phyloP scores from a whole-genome alignment of 2,797 vertebrate genomes.

The Thripadectes ignobilis region DNA sequence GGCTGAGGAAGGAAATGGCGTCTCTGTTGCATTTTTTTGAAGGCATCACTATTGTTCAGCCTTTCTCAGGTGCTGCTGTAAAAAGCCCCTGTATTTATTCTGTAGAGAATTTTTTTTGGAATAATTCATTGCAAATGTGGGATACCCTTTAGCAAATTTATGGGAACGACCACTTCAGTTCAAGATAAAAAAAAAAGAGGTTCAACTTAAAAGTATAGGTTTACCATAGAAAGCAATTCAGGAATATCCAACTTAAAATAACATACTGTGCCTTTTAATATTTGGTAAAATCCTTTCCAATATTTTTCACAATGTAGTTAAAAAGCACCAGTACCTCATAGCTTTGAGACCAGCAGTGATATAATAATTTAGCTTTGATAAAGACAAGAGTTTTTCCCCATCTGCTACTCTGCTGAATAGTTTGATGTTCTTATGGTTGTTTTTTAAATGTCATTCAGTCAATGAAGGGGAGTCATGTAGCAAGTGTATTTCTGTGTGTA shows the following conservation, averaged over 20 bases:
- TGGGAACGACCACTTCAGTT: background rate
- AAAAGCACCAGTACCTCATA: background rate
- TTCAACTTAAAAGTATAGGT: background rate
- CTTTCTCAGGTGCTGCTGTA: background rate
- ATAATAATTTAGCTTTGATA: background rate
- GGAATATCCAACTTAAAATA: background rate
- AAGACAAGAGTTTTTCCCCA: background rate
- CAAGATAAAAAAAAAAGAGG: background rate
- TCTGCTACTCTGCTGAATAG: background rate
- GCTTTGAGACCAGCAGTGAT: background rate
- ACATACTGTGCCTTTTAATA: background rate
- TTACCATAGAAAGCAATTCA: background rate
- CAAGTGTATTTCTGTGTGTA: background rate
- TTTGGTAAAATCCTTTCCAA: background rate
- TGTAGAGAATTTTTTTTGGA: background rate
- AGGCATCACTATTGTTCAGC: accelerated
- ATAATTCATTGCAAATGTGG: background rate
- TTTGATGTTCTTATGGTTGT: background rate
- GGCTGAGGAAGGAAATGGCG: background rate
- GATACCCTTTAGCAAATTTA: background rate
- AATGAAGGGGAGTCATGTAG: background rate
- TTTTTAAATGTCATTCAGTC: background rate
- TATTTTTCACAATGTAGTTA: background rate
- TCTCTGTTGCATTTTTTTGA: background rate
- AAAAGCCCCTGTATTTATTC: background rate